Evolutionary conservation across 2,113 vertebrate species (phyloP).

Genomic region (Sapayoa aenigma): DNA sequence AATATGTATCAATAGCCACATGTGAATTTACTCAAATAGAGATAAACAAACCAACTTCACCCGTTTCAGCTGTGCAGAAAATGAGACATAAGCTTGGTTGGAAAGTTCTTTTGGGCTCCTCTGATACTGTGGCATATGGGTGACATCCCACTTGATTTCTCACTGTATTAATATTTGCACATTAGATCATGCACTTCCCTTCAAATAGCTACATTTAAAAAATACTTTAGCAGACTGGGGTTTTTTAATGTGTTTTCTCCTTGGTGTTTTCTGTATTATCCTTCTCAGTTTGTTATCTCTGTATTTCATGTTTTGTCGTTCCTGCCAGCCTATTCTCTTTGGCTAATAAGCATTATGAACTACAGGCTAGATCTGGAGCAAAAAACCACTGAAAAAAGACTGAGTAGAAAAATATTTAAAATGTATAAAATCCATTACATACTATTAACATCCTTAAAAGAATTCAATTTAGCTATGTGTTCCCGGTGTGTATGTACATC

Average conservation of each 20-base stretch:
- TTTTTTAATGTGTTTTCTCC: not conserved
- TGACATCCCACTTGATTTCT: slow-evolving; percentile 16
- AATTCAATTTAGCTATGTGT: not conserved
- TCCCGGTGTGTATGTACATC: not conserved
- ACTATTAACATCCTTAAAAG: not conserved
- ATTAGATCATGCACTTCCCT: not conserved
- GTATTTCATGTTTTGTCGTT: not conserved
- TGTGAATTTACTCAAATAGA: not conserved
- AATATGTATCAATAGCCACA: not conserved
- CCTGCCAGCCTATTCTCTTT: not conserved
- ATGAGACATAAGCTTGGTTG: not conserved
- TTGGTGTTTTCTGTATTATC: not conserved
- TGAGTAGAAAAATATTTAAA: not conserved
- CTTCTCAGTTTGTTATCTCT: not conserved
- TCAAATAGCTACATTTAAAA: not conserved
- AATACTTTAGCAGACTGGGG: not conserved
- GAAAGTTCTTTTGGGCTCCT: not conserved
- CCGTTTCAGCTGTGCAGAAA: not conserved
- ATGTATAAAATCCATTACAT: not conserved
- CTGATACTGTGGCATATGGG: not conserved
- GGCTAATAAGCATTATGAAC: not conserved
- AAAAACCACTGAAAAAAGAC: not conserved
- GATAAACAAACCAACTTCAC: not conserved
- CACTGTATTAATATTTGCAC: slow-evolving; percentile 7
- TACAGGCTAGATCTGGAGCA: not conserved